Base-by-base conservation (phyloP, 2,888 invertebrate species). In the Pemphredon lugubris region DNA sequence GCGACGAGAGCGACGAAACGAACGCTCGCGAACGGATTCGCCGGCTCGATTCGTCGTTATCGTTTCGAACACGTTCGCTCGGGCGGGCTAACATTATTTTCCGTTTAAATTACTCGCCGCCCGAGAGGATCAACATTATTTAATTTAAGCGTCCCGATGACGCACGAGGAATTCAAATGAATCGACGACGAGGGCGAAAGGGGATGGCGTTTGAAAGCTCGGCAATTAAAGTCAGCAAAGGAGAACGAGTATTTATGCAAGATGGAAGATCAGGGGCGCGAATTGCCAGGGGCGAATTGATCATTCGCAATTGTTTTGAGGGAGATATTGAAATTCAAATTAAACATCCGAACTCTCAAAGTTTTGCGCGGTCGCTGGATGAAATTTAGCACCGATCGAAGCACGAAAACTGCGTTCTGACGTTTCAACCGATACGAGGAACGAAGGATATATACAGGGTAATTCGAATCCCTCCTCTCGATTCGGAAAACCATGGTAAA, bases 281-380 rank as follows among this genome's bases (percentile, higher is more conserved):
- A 55, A 51, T 53, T 18, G 63, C 68, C 55, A 7, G 34, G 11
- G 11, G 68, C 48, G 20, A 57, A n/a, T n/a, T 37, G 50, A 57
- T 69, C 44, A 65, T 65, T 65, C 58, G 14, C 16, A 63, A 75
- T 61, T 55, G 55, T 63, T 66, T 57, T 23, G 11, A n/a, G 14
- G 61, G 50, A 45, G 66, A 54, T 63, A 67, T 71, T 71, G 59
- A 63, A 71, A 67, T 71, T 71, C 59, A 67, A 63, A 73, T 71
- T 63, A 51, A 73, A 71, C 66, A 57, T 54, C 40, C 42, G 0
- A 34, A 39, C 14, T 44, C 9, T 13, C n/a, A 9, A 40, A 59
- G 54, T 57, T n/a, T 65, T 21, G 21, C 13, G 14, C 23, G 60
- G 39, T 55, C 21, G 23, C 7, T n/a, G n/a, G n/a, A n/a, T n/a